phyloP scores from a whole-genome alignment of 2,113 vertebrate genomes.

The Opisthocomus hoazin region DNA sequence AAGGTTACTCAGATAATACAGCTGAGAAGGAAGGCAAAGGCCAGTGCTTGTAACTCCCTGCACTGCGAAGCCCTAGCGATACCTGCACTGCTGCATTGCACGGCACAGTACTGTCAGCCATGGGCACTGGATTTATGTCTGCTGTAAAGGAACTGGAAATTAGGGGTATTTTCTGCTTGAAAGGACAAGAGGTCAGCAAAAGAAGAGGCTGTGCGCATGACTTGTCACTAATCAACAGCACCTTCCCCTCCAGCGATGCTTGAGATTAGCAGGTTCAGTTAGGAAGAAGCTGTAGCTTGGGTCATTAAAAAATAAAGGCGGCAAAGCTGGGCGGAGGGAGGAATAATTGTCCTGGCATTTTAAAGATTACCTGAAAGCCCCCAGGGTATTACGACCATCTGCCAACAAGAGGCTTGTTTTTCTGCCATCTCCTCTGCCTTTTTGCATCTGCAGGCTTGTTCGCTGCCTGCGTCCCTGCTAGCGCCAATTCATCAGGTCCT shows the following conservation, averaged over 20 bases:
- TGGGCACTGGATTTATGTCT: not conserved
- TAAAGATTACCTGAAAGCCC: not conserved
- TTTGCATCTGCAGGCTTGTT: not conserved
- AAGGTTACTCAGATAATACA: not conserved
- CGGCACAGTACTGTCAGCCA: fast-evolving
- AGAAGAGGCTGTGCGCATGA: not conserved
- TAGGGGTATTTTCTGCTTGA: not conserved
- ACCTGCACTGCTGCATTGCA: not conserved
- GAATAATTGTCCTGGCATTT: not conserved
- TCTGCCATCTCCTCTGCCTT: not conserved
- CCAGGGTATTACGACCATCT: not conserved
- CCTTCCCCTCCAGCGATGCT: not conserved
- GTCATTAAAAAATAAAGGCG: not conserved
- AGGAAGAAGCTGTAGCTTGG: too few relatives aligned
- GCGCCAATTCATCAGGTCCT: not conserved
- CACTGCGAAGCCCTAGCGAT: not conserved
- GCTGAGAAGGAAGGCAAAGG: not conserved
- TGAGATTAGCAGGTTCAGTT: not conserved
- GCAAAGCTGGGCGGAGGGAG: not conserved
- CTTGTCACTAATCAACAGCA: not conserved
- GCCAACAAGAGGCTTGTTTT: not conserved
- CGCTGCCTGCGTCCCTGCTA: not conserved
- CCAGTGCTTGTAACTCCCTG: not conserved
- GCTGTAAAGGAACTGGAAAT: not conserved
- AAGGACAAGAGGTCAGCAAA: not conserved